Percentiles rank a stretch among this genome's conserved stretches.
Evolutionary conservation across 2,797 vertebrate genomes (phyloP).

Genomic region (Anniella stebbinsi): DNA sequence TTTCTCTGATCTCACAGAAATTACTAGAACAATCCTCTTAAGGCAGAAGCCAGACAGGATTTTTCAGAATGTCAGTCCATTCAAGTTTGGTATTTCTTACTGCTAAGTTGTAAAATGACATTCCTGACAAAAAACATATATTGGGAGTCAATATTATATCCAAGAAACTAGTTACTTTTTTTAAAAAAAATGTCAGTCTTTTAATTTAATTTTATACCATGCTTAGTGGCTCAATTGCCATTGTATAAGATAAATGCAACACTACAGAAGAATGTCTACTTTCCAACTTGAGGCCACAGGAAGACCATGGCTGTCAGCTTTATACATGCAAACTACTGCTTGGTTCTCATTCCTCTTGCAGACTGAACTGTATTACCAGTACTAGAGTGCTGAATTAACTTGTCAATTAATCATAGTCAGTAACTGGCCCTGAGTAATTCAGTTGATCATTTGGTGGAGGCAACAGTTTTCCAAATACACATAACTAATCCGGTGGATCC

Average conservation of each 20-base stretch:
- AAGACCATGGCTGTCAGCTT: slow-evolving; percentile 3
- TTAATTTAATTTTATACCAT: not conserved
- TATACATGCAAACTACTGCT: not conserved
- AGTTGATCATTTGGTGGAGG: slow-evolving; percentile 40
- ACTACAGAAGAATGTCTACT: not conserved
- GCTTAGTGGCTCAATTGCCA: not conserved
- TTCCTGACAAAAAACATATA: no score
- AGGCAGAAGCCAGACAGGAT: not conserved
- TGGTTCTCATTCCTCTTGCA: slow-evolving; percentile 22
- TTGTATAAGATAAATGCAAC: not conserved
- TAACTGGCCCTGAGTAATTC: slow-evolving; percentile 39
- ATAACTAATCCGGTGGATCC: slow-evolving; percentile 44
- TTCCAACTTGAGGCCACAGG: not conserved
- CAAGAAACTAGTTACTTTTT: not conserved
- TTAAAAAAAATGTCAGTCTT: not conserved
- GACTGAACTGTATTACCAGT: slow-evolving; percentile 10
- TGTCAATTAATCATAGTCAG: not conserved
- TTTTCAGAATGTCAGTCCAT: not conserved
- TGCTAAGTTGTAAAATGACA: not conserved
- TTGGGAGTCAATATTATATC: not conserved
- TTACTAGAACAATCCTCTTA: no score
- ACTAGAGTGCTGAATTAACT: slow-evolving; percentile 2
- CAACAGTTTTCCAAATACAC: slow-evolving; percentile 21
- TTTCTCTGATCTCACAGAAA: not conserved
- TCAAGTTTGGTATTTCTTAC: not conserved